Evolutionary conservation across 2,113 vertebrate genomes (phyloP), one percentile per base, ranked within the genome.

Genomic region (Myotis brandtii): DNA sequence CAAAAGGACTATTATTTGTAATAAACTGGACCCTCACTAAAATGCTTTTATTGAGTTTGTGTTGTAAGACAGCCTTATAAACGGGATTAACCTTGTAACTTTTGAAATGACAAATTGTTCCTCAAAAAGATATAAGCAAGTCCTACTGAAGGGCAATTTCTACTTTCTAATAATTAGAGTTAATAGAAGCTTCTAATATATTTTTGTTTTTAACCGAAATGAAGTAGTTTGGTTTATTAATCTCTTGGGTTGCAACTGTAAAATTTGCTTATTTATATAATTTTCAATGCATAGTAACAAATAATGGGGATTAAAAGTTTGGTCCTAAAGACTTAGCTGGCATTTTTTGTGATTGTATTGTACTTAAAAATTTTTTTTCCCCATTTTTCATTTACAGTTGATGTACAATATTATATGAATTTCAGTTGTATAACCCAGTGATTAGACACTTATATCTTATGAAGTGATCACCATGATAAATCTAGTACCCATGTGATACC

Each of bases 131-230:
- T 70, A 52, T 21, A 89, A 89, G 32, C 46, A 86, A 18, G 25
- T 40, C 25, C 27, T 82, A 67, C 18, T 27, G 40, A 46, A 52
- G 52, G 20, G 37, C 40, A 86, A 86, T 77, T 82, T 95, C 66
- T 62, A 46, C 59, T 82, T 73, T 89, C 20, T 95, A 46, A 16
- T 88, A 56, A 84, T 80, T 85, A 66, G n/a, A 80, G 32, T 79
- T 89, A 52, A 69, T 73, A 70, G 40, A 92, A 48, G 6, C 12
- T 48, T 92, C 21, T 66, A 79, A 0, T 84, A 14, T 56, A 59
- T 72, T 83, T 91, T 84, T 88, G 83, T 9, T 83, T 93, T 93
- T 69, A 48, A 94, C 30, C 52, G 46, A 88, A 93, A 94, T 83
- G 14, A 34, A 64, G 18, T 40, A 11, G 54, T 77, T 93, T 90